phyloP scores from a whole-genome alignment of 2,797 vertebrate species.

The Notamacropus eugenii region DNA sequence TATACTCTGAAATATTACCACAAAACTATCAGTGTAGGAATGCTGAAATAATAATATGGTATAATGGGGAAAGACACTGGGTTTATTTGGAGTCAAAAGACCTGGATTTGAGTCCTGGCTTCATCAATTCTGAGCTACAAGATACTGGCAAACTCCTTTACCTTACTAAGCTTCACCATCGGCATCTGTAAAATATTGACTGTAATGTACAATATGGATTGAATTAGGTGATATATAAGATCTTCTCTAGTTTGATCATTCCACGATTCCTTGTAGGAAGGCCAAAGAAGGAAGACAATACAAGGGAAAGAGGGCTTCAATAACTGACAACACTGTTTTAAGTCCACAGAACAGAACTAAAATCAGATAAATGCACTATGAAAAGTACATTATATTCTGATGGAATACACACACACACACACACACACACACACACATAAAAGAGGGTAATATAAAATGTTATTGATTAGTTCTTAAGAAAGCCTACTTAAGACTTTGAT shows the following conservation, averaged over 20 bases:
- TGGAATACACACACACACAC: not conserved
- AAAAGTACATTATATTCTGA: constrained; percentile 28
- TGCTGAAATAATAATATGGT: constrained; percentile 20
- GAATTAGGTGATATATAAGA: not conserved
- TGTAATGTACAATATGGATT: not conserved
- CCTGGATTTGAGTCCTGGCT: not conserved
- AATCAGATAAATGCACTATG: not conserved
- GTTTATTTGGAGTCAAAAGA: not conserved
- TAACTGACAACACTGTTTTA: not conserved
- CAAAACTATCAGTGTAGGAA: constrained; percentile 45
- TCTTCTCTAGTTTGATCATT: not conserved
- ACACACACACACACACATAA: not conserved
- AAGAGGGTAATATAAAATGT: not conserved
- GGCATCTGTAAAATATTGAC: not conserved
- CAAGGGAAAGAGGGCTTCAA: not conserved
- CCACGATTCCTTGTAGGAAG: not conserved
- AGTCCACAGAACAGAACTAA: constrained; percentile 6
- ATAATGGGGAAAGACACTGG: not conserved
- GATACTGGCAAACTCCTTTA: not conserved
- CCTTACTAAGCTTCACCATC: not conserved
- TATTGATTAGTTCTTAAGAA: constrained; percentile 51
- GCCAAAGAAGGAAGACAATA: constrained; percentile 31
- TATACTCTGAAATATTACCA: constrained; percentile 46
- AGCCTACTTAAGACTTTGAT: constrained; percentile 4
- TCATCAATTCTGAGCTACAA: not conserved